A percentile compares a stretch with the other conserved stretches of the same genome.
These are phyloP conservation scores for Alces alces DNA, from an alignment of 2,113 vertebrate species.

Conservation along the genomic window DNA sequence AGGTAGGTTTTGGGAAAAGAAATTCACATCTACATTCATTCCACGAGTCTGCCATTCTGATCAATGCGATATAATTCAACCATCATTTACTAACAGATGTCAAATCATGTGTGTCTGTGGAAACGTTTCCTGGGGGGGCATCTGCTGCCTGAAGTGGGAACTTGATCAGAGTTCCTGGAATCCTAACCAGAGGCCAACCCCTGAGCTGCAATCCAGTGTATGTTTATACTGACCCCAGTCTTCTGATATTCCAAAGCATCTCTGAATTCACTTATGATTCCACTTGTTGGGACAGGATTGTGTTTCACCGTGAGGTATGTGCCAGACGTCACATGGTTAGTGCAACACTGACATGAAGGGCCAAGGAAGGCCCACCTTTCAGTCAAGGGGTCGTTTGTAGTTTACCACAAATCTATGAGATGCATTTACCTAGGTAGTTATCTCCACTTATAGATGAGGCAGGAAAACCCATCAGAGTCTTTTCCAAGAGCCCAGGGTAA, in stretches of 20 bases:
- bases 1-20: not conserved
- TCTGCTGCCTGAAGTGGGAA: too few relatives aligned
- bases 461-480: not conserved
- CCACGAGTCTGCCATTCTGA: not conserved
- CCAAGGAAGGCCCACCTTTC: not conserved
- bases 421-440: rapidly evolving
- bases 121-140: too few relatives aligned
- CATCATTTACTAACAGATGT: not conserved
- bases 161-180: not conserved
- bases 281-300: not conserved
- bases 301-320: not conserved
- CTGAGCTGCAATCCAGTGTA: not conserved
- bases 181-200: not conserved
- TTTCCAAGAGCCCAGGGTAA: not conserved
- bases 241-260: not conserved
- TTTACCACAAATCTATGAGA: not conserved
- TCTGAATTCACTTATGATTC: not conserved
- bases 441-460: not conserved
- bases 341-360: not conserved
- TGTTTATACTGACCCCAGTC: not conserved
- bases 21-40: not conserved
- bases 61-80: not conserved
- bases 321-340: not conserved
- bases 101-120: not conserved
- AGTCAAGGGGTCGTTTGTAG: not conserved